These are phyloP conservation scores for Sapajus apella DNA, from an alignment of 2,113 vertebrate species.

Conservation along the genomic window DNA sequence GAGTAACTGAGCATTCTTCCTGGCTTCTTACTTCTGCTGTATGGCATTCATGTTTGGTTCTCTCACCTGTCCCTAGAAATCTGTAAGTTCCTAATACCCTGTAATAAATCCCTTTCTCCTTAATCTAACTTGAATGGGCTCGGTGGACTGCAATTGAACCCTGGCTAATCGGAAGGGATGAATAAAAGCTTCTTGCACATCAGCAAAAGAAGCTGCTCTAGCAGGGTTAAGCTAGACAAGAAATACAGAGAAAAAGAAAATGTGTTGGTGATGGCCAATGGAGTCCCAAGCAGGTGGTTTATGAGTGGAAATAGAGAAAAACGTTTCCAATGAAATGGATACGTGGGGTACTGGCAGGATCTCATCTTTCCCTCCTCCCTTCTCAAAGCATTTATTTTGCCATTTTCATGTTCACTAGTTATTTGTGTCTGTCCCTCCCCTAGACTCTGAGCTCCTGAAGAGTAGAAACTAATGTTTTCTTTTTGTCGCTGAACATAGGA, in stretches of 20 bases:
- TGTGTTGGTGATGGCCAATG: neutral
- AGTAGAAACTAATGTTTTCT: neutral
- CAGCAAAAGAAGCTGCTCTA: neutral
- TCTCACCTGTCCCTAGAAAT: neutral
- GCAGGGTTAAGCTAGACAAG: neutral
- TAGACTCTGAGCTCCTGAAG: neutral
- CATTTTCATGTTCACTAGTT: neutral
- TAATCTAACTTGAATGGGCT: neutral
- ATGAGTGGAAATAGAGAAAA: neutral
- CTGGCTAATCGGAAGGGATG: neutral
- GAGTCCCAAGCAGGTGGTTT: neutral
- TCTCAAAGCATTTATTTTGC: neutral
- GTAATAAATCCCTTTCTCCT: neutral
- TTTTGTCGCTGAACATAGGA: neutral
- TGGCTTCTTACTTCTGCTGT: neutral
- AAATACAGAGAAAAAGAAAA: neutral
- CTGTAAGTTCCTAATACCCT: neutral
- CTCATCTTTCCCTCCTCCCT: neutral
- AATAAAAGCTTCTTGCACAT: neutral
- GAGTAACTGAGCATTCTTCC: neutral
- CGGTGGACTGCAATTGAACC: neutral
- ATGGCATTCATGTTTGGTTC: neutral
- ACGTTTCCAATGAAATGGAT: neutral
- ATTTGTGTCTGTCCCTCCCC: neutral
- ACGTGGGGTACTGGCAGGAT: neutral